Base-by-base conservation (phyloP, 2,113 vertebrate genomes). In the Jaculus jaculus region DNA sequence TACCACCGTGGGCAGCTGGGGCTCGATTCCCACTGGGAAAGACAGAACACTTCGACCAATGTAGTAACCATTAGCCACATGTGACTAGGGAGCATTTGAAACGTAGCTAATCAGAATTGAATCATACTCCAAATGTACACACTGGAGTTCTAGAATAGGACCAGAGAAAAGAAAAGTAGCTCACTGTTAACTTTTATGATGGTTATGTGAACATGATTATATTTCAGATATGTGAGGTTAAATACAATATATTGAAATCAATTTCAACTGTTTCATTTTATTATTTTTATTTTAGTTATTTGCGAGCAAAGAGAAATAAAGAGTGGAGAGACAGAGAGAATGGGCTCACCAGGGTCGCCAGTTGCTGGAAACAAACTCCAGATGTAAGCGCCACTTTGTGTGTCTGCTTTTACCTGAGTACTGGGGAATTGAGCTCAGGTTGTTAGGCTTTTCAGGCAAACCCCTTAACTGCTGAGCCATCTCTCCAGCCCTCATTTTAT, bases 241-340 rank as follows among this genome's bases (percentile, higher is more conserved):
- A 95, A 79, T 9, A 80, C 80, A 92, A 75, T 90, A 69, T 80
- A 69, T 79, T 58, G 69, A 60, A 89, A 75, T 83, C 42, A 73
- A 75, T 74, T 60, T 83, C 34, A 83, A 28, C n/a, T 73, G 30
- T 39, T 26, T 87, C 51, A 47, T 93, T 81, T 74, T 80, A 37
- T 20, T 47, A 47, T 47, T 47, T 47, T 47, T 47, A 47, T 47
- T 47, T 47, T 47, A 47, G 42, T 47, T 47, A 47, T 47, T 47
- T 47, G 42, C 42, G 8, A 47, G 42, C 42, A 47, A 8, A 47
- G 42, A 47, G 42, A 47, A 47, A 8, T 47, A 8, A 47, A 47
- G 42, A 47, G 42, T 6, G 42, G 42, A 47, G n/a, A 47, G 42
- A 47, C 42, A 47, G 42, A 47, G 42, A 47, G 42, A 47, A 47